Percentiles rank a stretch among this genome's conserved stretches.
Conservation (phyloP, 2,113 vertebrate species). For the Tychaedon coryphoeus region DNA sequence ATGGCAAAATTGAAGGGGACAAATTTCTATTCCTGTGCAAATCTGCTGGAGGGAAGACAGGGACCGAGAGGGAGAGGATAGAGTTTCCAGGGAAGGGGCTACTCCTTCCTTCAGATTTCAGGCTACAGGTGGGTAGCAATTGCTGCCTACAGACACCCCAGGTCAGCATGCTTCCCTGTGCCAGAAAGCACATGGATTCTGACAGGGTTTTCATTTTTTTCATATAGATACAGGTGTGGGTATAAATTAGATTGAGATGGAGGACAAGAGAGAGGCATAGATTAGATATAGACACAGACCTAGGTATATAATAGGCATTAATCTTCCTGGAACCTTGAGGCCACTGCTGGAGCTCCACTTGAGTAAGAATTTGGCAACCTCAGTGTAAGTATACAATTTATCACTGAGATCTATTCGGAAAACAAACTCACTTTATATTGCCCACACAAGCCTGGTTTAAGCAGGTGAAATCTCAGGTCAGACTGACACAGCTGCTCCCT, state of each 20-base stretch:
- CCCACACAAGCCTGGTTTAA: background rate
- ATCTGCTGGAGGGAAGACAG: background rate
- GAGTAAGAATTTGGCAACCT: background rate
- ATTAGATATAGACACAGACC: background rate
- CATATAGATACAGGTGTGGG: background rate
- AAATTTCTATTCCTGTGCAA: background rate
- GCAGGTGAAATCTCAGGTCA: background rate
- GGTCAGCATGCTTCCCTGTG: background rate
- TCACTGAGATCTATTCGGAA: background rate
- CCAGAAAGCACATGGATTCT: background rate
- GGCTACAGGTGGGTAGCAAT: background rate
- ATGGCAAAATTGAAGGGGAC: background rate
- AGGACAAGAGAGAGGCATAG: background rate
- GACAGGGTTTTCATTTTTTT: background rate
- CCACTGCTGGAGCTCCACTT: background rate
- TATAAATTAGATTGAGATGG: background rate
- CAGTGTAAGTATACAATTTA: fast-evolving
- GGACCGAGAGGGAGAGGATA: background rate
- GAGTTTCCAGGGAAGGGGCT: background rate
- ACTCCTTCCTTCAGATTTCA: background rate
- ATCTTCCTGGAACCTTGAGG: background rate
- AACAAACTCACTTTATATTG: background rate
- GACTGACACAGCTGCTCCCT: no score
- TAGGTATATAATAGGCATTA: background rate
- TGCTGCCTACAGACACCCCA: fast-evolving